Base-by-base conservation (phyloP, 2,113 vertebrate species). In the Ceyx melanurus region DNA sequence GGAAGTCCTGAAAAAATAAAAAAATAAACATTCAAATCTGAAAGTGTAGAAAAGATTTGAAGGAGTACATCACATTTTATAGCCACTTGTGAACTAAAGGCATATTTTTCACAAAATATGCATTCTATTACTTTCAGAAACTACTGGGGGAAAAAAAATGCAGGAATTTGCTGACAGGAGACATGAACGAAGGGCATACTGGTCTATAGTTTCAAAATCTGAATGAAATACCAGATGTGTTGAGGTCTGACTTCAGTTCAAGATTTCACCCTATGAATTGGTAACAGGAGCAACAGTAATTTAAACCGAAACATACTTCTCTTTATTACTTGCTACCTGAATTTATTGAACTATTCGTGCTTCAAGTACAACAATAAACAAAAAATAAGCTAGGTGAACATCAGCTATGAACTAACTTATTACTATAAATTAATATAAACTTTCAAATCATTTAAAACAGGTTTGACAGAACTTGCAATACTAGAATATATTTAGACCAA, bases 71-170 rank as follows among this genome's bases (percentile, higher is more conserved):
- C 25, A 22, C 1, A 4, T 48, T 82, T 78, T 82, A 29, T 26
- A 68, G 40, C 15, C 23, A 11, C n/a, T 26, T 70, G 35, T 82
- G 54, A 61, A 13, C 64, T 85, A 25, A 40, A 26, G 58, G n/a
- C 29, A 43, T 21, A 29, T 89, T n/a, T 61, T 79, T 51, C 37
- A 48, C 13, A 40, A 33, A 58, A 70, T 15, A 4, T 68, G 20
- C 10, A 9, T 75, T 45, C 31, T 54, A 4, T 37, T 48, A 0
- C 58, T 82, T 43, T 40, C 35, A 89, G 67, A 61, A 87, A 5
- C 0, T 1, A 65, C 23, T 25, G 37, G 46, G 7, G 6, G 0
- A 20, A 20, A 9, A 33, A 46, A 31, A 11, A 7, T 1, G 2
- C 14, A 45, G 53, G 29, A 71, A 53, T 82, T 56, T 65, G 23